Percentiles rank a stretch among this genome's conserved stretches.
Conservation (phyloP, 2,113 vertebrate species). For the Ovibos moschatus region DNA sequence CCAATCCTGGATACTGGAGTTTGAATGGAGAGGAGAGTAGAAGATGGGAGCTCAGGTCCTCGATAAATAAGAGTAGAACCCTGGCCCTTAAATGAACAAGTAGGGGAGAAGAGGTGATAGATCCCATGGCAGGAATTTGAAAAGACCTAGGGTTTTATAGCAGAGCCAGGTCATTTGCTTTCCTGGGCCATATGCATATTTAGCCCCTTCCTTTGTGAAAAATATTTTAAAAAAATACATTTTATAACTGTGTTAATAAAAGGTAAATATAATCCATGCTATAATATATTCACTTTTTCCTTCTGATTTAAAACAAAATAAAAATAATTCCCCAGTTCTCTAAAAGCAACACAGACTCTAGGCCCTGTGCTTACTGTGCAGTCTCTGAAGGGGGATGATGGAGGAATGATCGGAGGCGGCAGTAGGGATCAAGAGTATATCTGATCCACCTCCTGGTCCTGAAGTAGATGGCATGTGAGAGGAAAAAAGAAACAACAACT, state of each 20-base stretch:
- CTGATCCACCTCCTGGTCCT: not conserved
- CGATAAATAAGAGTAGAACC: not conserved
- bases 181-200: not conserved
- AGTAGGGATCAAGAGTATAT: not conserved
- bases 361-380: not conserved
- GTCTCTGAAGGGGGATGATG: not conserved
- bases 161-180: not conserved
- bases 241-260: not conserved
- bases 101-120: not conserved
- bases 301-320: not conserved
- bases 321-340: not conserved
- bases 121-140: not conserved
- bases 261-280: not conserved
- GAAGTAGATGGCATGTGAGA: not conserved
- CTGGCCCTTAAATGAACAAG: not conserved
- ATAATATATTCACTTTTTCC: not conserved
- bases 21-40: not conserved
- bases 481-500: not conserved
- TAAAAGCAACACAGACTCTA: not conserved
- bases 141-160: not conserved
- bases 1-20: not conserved
- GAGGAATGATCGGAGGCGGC: not conserved
- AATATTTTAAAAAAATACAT: not conserved
- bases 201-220: not conserved
- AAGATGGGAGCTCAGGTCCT: not conserved